Evolutionary conservation across 2,888 invertebrate genomes (phyloP), one percentile per base, ranked within the genome.

Genomic region (Eueremaeus valkanovi): DNA sequence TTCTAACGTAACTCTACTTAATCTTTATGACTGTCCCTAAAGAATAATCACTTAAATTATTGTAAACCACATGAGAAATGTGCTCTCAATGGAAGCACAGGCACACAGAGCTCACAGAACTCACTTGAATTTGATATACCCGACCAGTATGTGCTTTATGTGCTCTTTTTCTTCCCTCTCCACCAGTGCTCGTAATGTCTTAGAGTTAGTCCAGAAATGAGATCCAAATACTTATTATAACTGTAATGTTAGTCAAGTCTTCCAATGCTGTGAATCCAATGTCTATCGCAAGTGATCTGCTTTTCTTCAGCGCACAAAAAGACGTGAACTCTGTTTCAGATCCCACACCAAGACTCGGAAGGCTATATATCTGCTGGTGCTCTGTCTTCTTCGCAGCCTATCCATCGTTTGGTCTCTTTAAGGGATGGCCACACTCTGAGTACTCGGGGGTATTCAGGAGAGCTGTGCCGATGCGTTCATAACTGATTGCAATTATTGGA

Each of bases 41-140:
- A 68, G 68, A 40, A 40, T 68, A 68, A 68, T 68, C 68, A 68
- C 68, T 68, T 68, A 68, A 68, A 68, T 68, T 40, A 68, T 68
- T 68, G 68, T 68, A 68, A 68, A 68, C 68, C 68, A 68, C 68
- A 68, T 68, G 68, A 68, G 68, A 68, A 68, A 21, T 68, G 24
- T 24, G 21, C 55, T 55, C 55, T 55, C 27, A 5, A 24, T 24
- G 11, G n/a, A 27, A 8, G 55, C 27, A 1, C 55, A 55, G 55
- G 27, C 21, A 21, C 24, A 55, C 55, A 5, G 11, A 36, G 11
- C 36, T 36, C 18, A 11, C 63, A 63, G 58, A 58, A 27, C 16
- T 58, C 29, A 21, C 58, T 33, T 16, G 18, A 68, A 68, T 68
- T 40, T 68, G 68, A 68, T 68, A 68, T 68, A 68, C 68, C 36